Evolutionary conservation across 2,888 invertebrate species (phyloP).

Genomic region (Hyalella azteca): DNA sequence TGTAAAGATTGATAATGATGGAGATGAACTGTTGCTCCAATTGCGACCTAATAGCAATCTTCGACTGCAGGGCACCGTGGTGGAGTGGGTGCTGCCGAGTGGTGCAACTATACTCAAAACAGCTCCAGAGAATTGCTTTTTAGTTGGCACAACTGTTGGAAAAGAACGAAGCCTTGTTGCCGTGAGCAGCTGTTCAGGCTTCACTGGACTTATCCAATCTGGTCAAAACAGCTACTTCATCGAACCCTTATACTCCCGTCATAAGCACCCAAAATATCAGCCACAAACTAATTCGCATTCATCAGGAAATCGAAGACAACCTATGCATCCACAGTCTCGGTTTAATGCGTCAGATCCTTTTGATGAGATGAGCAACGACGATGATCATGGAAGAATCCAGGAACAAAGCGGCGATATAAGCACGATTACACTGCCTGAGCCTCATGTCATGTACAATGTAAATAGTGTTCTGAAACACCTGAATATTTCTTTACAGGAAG

Average conservation of each 20-base stretch:
- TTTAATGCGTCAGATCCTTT: neutral
- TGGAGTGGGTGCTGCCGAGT: slow-evolving; percentile 51
- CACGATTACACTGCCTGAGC: neutral
- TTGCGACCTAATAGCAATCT: slow-evolving; percentile 49
- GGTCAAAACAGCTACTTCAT: slow-evolving; percentile 54
- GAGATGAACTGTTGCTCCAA: slow-evolving; percentile 49
- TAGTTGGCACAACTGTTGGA: slow-evolving; percentile 44
- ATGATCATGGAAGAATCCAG: neutral
- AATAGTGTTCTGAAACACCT: slow-evolving; percentile 44
- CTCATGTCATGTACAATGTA: slow-evolving; percentile 49
- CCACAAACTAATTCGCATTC: neutral
- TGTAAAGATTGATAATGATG: slow-evolving; percentile 49
- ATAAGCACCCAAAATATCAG: neutral
- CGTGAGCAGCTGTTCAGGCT: slow-evolving; percentile 52
- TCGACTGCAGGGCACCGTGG: slow-evolving; percentile 46
- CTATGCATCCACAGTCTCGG: too few species aligned
- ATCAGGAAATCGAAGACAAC: neutral
- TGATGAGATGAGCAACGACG: neutral
- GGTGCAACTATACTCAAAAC: slow-evolving; percentile 41
- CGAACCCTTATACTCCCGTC: slow-evolving; percentile 43
- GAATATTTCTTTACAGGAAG: slow-evolving; percentile 51
- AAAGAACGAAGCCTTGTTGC: slow-evolving; percentile 47
- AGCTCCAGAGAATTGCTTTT: slow-evolving; percentile 44
- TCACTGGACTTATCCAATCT: slow-evolving; percentile 54
- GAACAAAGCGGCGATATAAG: neutral